Base-by-base conservation (phyloP, 2,888 invertebrate species). In the Temnothorax unifasciatus region DNA sequence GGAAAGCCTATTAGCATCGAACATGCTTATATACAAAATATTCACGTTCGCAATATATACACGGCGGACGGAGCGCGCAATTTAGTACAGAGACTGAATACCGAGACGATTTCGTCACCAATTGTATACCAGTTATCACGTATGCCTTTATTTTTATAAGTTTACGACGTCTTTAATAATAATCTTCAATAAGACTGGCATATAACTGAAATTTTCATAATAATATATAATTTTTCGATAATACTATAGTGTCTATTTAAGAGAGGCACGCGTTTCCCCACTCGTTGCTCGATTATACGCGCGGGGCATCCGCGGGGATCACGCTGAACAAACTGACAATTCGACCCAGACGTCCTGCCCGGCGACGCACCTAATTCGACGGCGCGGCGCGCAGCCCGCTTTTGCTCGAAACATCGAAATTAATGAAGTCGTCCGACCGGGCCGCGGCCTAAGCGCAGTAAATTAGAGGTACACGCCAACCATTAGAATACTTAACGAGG, bases 401-500 rank as follows among this genome's bases (percentile, higher is more conserved):
- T 89, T 84, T 85, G 66, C 57, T 76, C 68, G 83, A 87, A 88
- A 88, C 84, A 85, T 83, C 85, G 86, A 91, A 92, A 92, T 92
- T 90, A 92, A 92, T 92, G 91, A 92, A 92, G 92, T 90, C 90
- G 90, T 92, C 89, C 71, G 85, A 84, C 83, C 34, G 74, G 87
- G 76, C 82, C 71, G 74, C 85, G 73, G 87, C 82, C 79, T 81
- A 81, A 74, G 74, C 85, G 84, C 84, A 87, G 79, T 88, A 88
- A 93, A 92, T 93, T 91, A 92, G 92, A 90, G 90, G 90, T 90
- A 92, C 92, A 91, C 87, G 90, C 85, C 83, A 88, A 86, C 91
- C 93, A 94, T 94, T 94, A 94, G 94, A 94, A 94, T 94, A 93
- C 92, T 93, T 94, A 94, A 94, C 94, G 94, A 94, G 94, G 93